phyloP scores from a whole-genome alignment of 1,140 invertebrate species.

The Sitophilus oryzae region DNA sequence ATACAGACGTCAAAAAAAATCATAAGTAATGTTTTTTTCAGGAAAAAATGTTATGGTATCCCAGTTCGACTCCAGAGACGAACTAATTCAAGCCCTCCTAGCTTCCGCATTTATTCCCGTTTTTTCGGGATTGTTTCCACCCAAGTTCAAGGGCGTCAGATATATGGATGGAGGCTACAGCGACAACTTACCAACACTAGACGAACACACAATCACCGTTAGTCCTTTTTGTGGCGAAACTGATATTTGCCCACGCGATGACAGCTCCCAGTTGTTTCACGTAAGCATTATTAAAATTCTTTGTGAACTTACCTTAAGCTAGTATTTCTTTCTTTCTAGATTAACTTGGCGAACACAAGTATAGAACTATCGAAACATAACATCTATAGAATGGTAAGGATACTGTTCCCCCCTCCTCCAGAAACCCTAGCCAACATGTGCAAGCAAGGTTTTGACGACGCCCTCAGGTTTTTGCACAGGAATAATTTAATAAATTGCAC shows the following conservation, averaged over 20 bases:
- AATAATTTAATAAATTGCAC: conserved; percentile 87
- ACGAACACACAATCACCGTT: conserved; percentile 94
- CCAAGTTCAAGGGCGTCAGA: conserved; percentile 78
- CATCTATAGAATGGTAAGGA: conserved; percentile 83
- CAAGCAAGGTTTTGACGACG: conserved; percentile 96
- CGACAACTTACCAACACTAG: conserved; percentile 89
- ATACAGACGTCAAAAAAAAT: too few species aligned
- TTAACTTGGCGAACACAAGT: conserved; percentile 91
- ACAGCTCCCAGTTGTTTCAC: conserved; percentile 77
- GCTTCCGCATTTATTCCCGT: conserved; percentile 94
- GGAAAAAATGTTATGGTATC: conserved; percentile 24
- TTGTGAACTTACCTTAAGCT: conserved; percentile 1
- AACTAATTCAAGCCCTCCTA: conserved; percentile 87
- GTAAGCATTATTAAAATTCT: conserved; percentile 48
- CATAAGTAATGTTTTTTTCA: conserved; percentile 3
- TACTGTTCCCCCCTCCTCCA: conserved; percentile 90
- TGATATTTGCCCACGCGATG: conserved; percentile 94
- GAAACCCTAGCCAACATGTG: conserved; percentile 93
- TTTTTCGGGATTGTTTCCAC: conserved; percentile 91
- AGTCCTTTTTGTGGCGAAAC: conserved; percentile 96
- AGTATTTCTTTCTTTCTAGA: conserved; percentile 49
- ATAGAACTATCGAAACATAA: conserved; percentile 91
- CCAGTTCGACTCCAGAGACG: conserved; percentile 55
- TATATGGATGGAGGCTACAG: conserved; percentile 98
- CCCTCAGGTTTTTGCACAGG: conserved; percentile 83